Evolutionary conservation across 2,797 vertebrate species (phyloP), one percentile per base, ranked within the genome.

Genomic region (Serranus cabrilla): DNA sequence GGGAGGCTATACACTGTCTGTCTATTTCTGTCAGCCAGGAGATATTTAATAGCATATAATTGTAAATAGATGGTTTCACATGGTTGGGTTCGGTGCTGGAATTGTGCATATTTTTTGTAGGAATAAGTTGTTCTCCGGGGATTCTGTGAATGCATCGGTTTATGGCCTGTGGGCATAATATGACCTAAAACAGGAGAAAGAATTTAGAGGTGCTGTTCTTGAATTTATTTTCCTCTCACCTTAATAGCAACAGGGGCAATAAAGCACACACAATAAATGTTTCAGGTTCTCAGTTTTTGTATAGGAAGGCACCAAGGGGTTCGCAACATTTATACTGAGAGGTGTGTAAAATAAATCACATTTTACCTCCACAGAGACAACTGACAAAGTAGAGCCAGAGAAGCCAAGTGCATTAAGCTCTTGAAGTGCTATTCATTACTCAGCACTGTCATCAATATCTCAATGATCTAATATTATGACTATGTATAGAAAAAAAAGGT

Each of bases 171-270:
- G 40, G 69, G 64, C 40, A 71, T 25, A 39, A 66, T 67, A 14
- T 80, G 63, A 67, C 71, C 81, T 78, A 65, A 83, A 81, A 81
- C 45, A 34, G 46, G 39, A 61, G 50, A 50, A 45, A 7, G 0
- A 62, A 70, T 73, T 37, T 56, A 47, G 55, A 76, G 49, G 59
- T 60, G 42, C 69, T 62, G 37, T 39, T 20, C 52, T 59, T 50
- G 39, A 54, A 23, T 80, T 71, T 76, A 64, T 68, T 72, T 67
- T 47, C 11, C 58, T 57, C 25, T 66, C 17, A 60, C 46, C 31
- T 49, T 76, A 71, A 81, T 68, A 78, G 59, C 50, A 82, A 55
- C 71, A 54, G 49, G 23, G 45, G 56, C 62, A 68, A 16, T n/a
- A 37, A 23, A 55, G 55, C 4, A 14, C 18, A 56, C 37, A 18